phyloP scores from a whole-genome alignment of 1,140 invertebrate genomes.

The Drosophila sturtevanti region DNA sequence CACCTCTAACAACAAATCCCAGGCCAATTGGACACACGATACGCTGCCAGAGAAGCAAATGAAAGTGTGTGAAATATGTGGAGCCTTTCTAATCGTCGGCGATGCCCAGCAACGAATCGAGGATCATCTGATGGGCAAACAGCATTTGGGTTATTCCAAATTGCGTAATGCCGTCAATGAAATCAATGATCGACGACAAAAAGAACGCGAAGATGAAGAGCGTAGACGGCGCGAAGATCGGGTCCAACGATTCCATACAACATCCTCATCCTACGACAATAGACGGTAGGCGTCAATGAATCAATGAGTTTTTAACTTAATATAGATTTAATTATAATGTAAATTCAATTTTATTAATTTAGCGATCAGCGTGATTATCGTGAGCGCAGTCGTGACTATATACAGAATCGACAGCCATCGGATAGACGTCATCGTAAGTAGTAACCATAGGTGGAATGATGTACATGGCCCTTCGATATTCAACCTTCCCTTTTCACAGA shows the following conservation, averaged over 20 bases:
- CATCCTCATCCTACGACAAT: constrained; percentile 75
- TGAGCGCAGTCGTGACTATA: constrained; percentile 69
- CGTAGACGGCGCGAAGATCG: constrained; percentile 86
- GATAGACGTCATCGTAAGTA: constrained; percentile 78
- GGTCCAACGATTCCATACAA: constrained; percentile 81
- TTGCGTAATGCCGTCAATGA: constrained; percentile 86
- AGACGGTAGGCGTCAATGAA: constrained; percentile 58
- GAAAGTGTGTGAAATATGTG: constrained; percentile 99
- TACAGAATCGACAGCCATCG: constrained; percentile 64
- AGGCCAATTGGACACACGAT: constrained; percentile 58
- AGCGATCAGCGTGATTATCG: constrained; percentile 75
- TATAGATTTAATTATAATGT: background rate
- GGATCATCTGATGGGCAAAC: constrained; percentile 98
- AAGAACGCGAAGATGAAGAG: constrained; percentile 87
- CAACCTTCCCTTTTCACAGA: constrained; percentile 37
- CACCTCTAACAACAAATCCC: constrained; percentile 83
- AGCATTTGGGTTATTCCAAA: constrained; percentile 93
- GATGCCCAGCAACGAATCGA: constrained; percentile 98
- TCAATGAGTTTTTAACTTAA: background rate
- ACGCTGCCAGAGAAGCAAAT: constrained; percentile 96
- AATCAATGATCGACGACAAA: constrained; percentile 86
- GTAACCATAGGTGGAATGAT: background rate
- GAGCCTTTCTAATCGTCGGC: constrained; percentile 98
- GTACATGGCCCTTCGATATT: constrained; percentile 12
- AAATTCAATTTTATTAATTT: background rate